Percentiles rank a stretch among this genome's conserved stretches.
These are phyloP conservation scores for Hydra vulgaris DNA, from an alignment of 30 jellyfish, hydroid and myxozoan species.

Conservation along the genomic window DNA sequence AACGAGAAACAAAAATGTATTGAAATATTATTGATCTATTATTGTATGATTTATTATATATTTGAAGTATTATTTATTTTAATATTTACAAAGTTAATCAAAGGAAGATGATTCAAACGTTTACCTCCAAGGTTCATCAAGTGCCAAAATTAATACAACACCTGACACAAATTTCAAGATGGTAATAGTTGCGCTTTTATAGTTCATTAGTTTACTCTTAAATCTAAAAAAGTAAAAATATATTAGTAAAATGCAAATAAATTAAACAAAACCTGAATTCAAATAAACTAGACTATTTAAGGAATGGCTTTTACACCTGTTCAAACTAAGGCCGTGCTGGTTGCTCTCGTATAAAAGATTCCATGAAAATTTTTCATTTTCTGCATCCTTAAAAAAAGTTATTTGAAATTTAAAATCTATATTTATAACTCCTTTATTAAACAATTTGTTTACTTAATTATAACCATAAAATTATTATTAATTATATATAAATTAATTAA, in stretches of 20 bases:
- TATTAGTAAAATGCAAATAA: background rate
- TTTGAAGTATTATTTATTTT: too few species aligned
- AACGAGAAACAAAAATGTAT: background rate
- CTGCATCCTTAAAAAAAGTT: background rate
- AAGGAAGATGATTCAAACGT: too few species aligned
- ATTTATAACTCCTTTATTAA: background rate
- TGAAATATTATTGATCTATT: background rate
- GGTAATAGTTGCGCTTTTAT: slow-evolving; percentile 83
- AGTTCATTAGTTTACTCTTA: slow-evolving; percentile 56
- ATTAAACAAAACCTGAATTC: background rate
- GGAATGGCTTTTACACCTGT: slow-evolving; percentile 30
- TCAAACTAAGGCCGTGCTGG: slow-evolving; percentile 79
- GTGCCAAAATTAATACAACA: slow-evolving; percentile 40
- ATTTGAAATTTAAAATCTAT: background rate
- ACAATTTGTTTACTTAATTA: too few species aligned
- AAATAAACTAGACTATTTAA: too few species aligned
- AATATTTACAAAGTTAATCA: too few species aligned
- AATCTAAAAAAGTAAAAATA: slow-evolving; percentile 28
- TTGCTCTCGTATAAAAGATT: slow-evolving; percentile 56
- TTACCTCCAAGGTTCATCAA: slow-evolving; percentile 86
- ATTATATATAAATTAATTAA: too few species aligned
- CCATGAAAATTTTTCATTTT: slow-evolving; percentile 46
- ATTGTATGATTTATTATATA: too few species aligned
- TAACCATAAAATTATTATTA: too few species aligned
- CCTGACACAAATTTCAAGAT: slow-evolving; percentile 54